A percentile compares a stretch with the other conserved stretches of the same genome.
phyloP scores from a whole-genome alignment of 2,113 vertebrate species.

The Apteryx owenii region DNA sequence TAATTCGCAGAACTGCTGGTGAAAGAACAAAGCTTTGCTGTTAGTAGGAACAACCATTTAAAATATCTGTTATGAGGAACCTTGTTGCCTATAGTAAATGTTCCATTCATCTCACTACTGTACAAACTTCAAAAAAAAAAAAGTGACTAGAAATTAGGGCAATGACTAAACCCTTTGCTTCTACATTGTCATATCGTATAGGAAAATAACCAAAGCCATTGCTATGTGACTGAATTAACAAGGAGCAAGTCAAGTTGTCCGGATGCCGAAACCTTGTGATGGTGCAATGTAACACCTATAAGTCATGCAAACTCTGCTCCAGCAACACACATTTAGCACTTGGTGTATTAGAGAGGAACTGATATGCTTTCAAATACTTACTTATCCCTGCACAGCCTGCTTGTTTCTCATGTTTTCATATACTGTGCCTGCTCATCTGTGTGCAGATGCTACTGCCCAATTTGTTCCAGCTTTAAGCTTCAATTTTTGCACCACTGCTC shows the following conservation, averaged over 20 bases:
- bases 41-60: neutral
- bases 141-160: neutral
- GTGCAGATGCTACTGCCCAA: neutral
- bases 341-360: neutral
- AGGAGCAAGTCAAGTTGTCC: neutral
- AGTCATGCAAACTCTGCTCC: neutral
- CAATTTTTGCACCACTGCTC: neutral
- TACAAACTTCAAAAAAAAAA: too few species aligned
- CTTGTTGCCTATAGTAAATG: too few species aligned
- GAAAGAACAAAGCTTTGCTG: neutral
- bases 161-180: neutral
- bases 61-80: neutral
- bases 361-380: neutral
- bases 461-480: neutral
- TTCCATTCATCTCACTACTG: too few species aligned
- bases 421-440: neutral
- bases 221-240: neutral
- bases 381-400: neutral
- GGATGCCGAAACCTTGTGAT: neutral
- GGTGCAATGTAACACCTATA: neutral
- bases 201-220: neutral
- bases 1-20: neutral
- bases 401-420: neutral
- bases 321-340: neutral
- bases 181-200: neutral